Evolutionary conservation across 1,140 invertebrate species (phyloP), one percentile per base, ranked within the genome.

Genomic region (Pseudomyrmex concolor): DNA sequence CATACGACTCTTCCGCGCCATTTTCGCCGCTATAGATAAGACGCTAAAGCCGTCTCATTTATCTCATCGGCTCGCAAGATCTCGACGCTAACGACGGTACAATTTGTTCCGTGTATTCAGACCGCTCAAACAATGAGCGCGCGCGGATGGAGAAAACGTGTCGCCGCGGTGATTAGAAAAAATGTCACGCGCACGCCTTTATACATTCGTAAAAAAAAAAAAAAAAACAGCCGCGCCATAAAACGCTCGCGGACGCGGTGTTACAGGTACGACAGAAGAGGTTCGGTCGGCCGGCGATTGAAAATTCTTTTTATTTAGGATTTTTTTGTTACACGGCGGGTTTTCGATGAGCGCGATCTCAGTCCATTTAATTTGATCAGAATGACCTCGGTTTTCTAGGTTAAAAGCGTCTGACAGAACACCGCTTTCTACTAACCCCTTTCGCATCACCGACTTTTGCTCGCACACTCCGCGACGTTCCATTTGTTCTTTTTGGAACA

Each of bases 101-200:
- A 55, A 72, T 67, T 84, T 80, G 67, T 86, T 76, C 51, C 12
- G 45, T 57, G 66, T 82, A 50, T 71, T 77, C 78, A 60, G 55
- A 76, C 57, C 74, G 82, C 72, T 84, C 82, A 76, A 77, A 77
- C 73, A 82, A 83, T 67, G 55, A 34, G 51, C 51, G 72, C 50
- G 55, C 57, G 48, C 25, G 59, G 82, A 86, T 78, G 81, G 85
- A 84, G 85, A 82, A 87, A 80, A 59, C 76, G 66, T 80, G 76
- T 80, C 54, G 68, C 17, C 50, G 60, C 17, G 34, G 19, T 62
- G 63, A 62, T 82, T 80, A 80, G 70, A 63, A 82, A 82, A 82
- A 74, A 34, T 82, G 48, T 82, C 67, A 25, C 63, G 74, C 63
- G 25, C 57, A 50, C 57, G 66, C 76, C 54, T 70, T 48, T 70